Conservation (phyloP, 2,113 vertebrate species). For the Mus musculus region GRCm39 chr1:154449001-154449500, state of each 20-base stretch:
- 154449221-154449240: background rate
- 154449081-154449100: background rate
- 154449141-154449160: background rate
- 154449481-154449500: background rate
- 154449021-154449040: background rate
- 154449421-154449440: background rate
- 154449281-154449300: no score
- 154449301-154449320: background rate
- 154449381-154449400: background rate
- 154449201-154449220: background rate
- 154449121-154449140: background rate
- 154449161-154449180: background rate
- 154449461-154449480: background rate
- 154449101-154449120: background rate
- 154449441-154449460: background rate
- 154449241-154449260: background rate
- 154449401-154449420: background rate
- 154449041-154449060: background rate
- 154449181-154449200: background rate
- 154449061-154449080: no score
- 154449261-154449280: background rate
- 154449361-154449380: background rate
- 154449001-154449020: background rate
- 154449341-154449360: background rate
- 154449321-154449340: accelerated